A percentile compares a stretch with the other conserved stretches of the same genome.
phyloP scores from a whole-genome alignment of 2,113 vertebrate species.

The Gymnobelideus leadbeateri region DNA sequence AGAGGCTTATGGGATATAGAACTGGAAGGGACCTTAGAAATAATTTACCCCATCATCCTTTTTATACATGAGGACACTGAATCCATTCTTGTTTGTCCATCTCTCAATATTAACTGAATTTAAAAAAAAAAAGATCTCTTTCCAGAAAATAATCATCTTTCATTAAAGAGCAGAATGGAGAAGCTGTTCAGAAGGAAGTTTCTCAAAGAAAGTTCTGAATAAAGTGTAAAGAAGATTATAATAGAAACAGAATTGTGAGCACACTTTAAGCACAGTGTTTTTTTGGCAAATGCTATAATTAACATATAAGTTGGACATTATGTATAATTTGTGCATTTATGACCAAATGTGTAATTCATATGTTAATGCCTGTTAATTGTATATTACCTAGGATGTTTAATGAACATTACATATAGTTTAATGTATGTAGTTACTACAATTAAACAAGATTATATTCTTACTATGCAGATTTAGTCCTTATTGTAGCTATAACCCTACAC shows the following conservation, averaged over 20 bases:
- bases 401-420: constrained; percentile 80
- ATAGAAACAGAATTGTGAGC: constrained; percentile 35
- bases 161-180: constrained; percentile 25
- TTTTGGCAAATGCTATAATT: constrained; percentile 67
- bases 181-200: constrained; percentile 25
- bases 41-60: not conserved
- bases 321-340: constrained; percentile 66
- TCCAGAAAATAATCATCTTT: constrained; percentile 8
- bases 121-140: constrained; percentile 24
- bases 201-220: constrained; percentile 33
- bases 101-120: not conserved
- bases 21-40: not conserved
- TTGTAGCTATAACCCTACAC: constrained; percentile 37
- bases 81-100: not conserved
- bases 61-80: not conserved
- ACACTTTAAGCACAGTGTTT: constrained; percentile 38
- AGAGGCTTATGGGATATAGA: not conserved
- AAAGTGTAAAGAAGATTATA: constrained; percentile 54
- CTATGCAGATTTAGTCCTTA: constrained; percentile 59
- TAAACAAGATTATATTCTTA: constrained; percentile 77
- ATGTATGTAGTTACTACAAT: constrained; percentile 76
- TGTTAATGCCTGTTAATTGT: constrained; percentile 75
- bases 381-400: constrained; percentile 75
- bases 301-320: constrained; percentile 59
- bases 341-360: constrained; percentile 71